Percentiles rank a stretch among this genome's conserved stretches.
Evolutionary conservation across 2,113 vertebrate genomes (phyloP).

Genomic region (Spea bombifrons): DNA sequence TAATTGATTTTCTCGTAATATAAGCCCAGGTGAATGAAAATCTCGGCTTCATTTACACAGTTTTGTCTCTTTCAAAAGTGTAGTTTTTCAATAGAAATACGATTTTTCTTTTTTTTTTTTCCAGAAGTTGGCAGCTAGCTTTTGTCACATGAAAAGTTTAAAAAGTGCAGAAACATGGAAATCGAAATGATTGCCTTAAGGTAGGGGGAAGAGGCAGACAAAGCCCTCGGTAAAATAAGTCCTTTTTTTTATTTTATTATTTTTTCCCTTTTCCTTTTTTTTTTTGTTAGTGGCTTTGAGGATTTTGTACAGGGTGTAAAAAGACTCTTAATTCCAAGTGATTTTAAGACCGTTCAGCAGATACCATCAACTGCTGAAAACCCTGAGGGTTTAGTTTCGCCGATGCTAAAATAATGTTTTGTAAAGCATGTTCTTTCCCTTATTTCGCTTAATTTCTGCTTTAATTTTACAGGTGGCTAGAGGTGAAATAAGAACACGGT

Average conservation of each 20-base stretch:
- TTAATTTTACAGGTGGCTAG: neutral
- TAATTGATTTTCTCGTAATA: slow-evolving; percentile 79
- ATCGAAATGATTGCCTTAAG: slow-evolving; percentile 62
- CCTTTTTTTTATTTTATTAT: slow-evolving; percentile 25
- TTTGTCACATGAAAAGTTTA: slow-evolving; percentile 56
- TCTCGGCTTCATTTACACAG: slow-evolving; percentile 68
- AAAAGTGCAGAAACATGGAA: slow-evolving; percentile 58
- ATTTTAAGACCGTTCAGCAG: slow-evolving; percentile 51
- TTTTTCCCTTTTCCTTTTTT: slow-evolving; percentile 50
- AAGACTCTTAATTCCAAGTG: slow-evolving; percentile 24
- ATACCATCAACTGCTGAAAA: slow-evolving; percentile 38
- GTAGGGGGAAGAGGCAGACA: slow-evolving; percentile 58
- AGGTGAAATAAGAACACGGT: slow-evolving; percentile 54
- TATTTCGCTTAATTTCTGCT: slow-evolving; percentile 60
- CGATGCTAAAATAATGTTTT: slow-evolving; percentile 57
- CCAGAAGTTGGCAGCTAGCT: slow-evolving; percentile 65
- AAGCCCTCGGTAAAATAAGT: slow-evolving; percentile 52
- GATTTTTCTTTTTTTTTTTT: slow-evolving; percentile 46
- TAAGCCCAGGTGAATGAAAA: slow-evolving; percentile 71
- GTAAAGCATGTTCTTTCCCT: slow-evolving; percentile 59
- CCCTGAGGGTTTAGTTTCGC: slow-evolving; percentile 51
- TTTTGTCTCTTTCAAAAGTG: slow-evolving; percentile 72
- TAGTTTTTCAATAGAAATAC: slow-evolving; percentile 71
- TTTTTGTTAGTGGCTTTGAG: neutral
- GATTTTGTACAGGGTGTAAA: slow-evolving; percentile 29